Conservation (phyloP, 2,797 vertebrate species). For the Scolopax bukidnonensis region DNA sequence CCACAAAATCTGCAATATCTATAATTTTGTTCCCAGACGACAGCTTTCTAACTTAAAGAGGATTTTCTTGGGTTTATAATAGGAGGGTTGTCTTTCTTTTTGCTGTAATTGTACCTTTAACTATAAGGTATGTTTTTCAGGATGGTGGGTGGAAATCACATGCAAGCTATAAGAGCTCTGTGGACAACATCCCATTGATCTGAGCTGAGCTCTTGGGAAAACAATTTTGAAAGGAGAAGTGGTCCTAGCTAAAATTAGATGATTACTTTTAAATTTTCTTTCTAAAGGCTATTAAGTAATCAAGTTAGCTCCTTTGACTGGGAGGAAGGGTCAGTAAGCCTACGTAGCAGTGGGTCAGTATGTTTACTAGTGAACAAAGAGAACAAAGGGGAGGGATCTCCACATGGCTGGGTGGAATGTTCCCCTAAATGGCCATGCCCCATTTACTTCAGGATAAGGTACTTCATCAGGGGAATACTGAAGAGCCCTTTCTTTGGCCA, state of each 20-base stretch:
- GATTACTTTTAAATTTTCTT: neutral
- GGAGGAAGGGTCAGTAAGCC: neutral
- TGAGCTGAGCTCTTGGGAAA: neutral
- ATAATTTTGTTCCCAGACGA: neutral
- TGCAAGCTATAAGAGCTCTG: rapidly evolving
- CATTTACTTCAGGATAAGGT: neutral
- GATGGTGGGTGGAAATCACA: neutral
- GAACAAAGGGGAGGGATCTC: neutral
- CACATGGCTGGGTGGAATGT: neutral
- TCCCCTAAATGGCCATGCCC: neutral
- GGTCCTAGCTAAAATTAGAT: neutral
- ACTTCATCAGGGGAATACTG: neutral
- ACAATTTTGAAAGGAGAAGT: neutral
- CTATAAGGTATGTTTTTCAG: neutral
- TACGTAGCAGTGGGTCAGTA: rapidly evolving
- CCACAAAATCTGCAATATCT: neutral
- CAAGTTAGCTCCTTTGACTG: neutral
- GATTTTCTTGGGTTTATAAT: neutral
- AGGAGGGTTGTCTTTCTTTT: neutral
- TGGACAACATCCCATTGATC: neutral
- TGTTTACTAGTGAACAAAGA: neutral
- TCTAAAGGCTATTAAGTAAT: constrained; percentile 12
- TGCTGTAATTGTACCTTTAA: neutral
- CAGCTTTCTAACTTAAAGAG: neutral
- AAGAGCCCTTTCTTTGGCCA: neutral